These are phyloP conservation scores for Selenia dentaria DNA, from an alignment of 2,888 invertebrate genomes.

Conservation along the genomic window DNA sequence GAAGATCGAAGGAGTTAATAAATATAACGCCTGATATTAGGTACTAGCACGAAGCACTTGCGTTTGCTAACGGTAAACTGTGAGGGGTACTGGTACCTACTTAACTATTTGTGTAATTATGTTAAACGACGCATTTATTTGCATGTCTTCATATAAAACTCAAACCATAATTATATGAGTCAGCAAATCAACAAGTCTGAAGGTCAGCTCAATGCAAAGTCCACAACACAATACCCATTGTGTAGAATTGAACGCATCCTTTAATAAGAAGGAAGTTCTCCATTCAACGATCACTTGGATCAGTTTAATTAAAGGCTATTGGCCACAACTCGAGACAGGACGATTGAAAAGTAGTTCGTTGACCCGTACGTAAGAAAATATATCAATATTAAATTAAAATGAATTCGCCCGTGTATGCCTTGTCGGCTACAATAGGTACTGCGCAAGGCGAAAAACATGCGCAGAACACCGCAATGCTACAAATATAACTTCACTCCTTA, in stretches of 20 bases:
- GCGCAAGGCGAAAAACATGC: slow-evolving; percentile 76
- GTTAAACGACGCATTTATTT: too few relatives aligned
- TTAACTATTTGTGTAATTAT: too few relatives aligned
- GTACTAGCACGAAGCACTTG: too few relatives aligned
- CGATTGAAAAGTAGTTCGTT: slow-evolving; percentile 55
- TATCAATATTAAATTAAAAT: slow-evolving; percentile 71
- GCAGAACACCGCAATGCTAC: slow-evolving; percentile 74
- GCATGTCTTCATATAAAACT: too few relatives aligned
- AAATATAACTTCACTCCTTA: slow-evolving; percentile 73
- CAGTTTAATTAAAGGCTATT: slow-evolving; percentile 14
- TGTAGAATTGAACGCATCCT: slow-evolving; percentile 37
- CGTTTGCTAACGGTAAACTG: too few relatives aligned
- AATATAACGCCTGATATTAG: too few relatives aligned
- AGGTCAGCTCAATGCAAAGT: background rate
- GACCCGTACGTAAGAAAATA: slow-evolving; percentile 54
- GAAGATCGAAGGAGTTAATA: too few relatives aligned
- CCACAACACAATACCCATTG: background rate
- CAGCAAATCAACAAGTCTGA: background rate
- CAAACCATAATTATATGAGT: background rate
- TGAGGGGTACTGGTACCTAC: too few relatives aligned
- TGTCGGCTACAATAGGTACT: slow-evolving; percentile 49
- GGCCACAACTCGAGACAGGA: slow-evolving; percentile 14
- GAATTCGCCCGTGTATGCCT: slow-evolving; percentile 42
- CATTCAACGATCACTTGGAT: slow-evolving; percentile 30
- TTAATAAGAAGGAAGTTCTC: slow-evolving; percentile 43